Evolutionary conservation across 2,888 invertebrate species (phyloP).

Genomic region (Drosophila kokeensis): DNA sequence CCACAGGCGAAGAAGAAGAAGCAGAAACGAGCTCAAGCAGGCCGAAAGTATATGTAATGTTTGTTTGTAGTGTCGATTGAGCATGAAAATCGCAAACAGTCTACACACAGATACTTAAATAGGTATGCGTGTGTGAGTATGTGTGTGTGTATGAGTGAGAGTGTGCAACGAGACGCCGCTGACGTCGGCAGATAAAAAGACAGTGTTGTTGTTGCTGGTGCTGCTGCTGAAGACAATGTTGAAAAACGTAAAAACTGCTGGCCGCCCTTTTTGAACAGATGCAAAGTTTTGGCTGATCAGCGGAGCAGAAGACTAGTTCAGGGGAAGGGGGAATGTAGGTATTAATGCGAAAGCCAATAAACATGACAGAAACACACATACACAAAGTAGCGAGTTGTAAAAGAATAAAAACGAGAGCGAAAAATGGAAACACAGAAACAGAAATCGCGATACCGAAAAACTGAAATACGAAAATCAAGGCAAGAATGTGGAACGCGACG

Average conservation of each 20-base stretch:
- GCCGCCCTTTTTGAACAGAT: constrained; percentile 17
- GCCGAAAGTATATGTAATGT: constrained; percentile 38
- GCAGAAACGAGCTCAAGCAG: constrained; percentile 40
- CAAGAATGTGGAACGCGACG: constrained; percentile 78
- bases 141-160: constrained; percentile 13
- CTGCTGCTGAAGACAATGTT: constrained; percentile 46
- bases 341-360: constrained; percentile 48
- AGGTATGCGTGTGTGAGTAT: background rate
- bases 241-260: constrained; percentile 42
- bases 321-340: background rate
- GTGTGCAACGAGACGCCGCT: constrained; percentile 59
- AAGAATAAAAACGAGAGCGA: constrained; percentile 75
- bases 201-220: constrained; percentile 21
- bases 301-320: background rate
- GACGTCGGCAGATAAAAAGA: constrained; percentile 65
- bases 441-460: constrained; percentile 54
- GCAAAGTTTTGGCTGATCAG: constrained; percentile 4
- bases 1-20: constrained; percentile 28
- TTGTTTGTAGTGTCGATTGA: constrained; percentile 50
- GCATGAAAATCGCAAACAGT: constrained; percentile 63
- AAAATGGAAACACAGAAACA: constrained; percentile 62
- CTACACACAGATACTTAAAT: constrained; percentile 1
- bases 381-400: constrained; percentile 46
- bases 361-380: constrained; percentile 11
- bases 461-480: constrained; percentile 47